Evolutionary conservation across 2,888 invertebrate species (phyloP).

Genomic region (Eristalis intricaria): DNA sequence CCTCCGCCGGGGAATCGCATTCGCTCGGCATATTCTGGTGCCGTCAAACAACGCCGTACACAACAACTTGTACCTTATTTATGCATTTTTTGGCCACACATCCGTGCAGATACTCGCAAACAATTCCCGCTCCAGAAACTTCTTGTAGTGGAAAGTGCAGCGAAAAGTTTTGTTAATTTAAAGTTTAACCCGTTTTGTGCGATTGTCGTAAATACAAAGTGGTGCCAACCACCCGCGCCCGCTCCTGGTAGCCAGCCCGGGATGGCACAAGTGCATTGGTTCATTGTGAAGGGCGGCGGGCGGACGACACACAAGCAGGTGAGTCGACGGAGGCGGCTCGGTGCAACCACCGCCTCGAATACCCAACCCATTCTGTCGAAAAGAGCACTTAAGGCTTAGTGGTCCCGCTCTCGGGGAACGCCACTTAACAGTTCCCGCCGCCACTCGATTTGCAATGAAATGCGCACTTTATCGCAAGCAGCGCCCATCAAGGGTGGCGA

Average conservation of each 20-base stretch:
- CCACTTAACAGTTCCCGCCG: conserved; percentile 51
- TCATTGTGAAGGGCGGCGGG: neutral
- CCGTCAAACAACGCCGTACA: conserved; percentile 51
- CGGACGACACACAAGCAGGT: conserved; percentile 19
- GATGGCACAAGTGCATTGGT: neutral
- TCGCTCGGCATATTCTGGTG: conserved; percentile 43
- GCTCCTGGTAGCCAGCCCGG: neutral
- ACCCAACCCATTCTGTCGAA: conserved; percentile 36
- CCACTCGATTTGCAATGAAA: conserved; percentile 65
- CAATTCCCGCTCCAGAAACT: conserved; percentile 39
- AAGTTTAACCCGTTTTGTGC: conserved; percentile 66
- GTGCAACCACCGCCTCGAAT: conserved; percentile 35
- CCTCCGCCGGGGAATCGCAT: conserved; percentile 42
- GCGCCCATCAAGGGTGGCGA: conserved; percentile 45
- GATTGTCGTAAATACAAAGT: conserved; percentile 72
- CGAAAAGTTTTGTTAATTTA: conserved; percentile 70
- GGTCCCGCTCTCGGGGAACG: conserved; percentile 34
- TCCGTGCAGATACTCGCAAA: conserved; percentile 5
- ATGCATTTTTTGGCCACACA: conserved; percentile 62
- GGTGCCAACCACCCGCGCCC: conserved; percentile 42
- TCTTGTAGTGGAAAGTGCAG: conserved; percentile 58
- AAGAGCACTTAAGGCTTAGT: conserved; percentile 61
- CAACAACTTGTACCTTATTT: conserved; percentile 55
- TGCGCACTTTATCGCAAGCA: conserved; percentile 62
- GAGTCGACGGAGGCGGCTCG: conserved; percentile 37